phyloP scores from a whole-genome alignment of 2,888 invertebrate species.

The Tenthredo amoena region DNA sequence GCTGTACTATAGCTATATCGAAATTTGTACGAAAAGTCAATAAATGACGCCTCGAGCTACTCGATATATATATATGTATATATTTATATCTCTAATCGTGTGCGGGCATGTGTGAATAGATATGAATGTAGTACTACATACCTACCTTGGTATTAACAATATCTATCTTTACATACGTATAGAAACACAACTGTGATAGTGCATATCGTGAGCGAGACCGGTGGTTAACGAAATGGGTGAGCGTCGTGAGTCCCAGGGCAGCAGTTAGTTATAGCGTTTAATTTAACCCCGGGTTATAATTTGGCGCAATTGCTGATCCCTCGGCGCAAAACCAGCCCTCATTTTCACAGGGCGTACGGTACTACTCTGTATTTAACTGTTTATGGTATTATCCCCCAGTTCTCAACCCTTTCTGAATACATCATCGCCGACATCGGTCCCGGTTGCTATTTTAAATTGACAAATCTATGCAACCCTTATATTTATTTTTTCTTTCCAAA shows the following conservation, averaged over 20 bases:
- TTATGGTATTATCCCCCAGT: not conserved
- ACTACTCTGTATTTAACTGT: slow-evolving; percentile 37
- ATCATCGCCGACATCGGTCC: not conserved
- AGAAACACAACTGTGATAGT: not conserved
- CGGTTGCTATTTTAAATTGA: not conserved
- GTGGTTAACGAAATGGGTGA: slow-evolving; percentile 28
- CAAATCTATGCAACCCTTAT: not conserved
- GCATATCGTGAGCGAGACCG: slow-evolving; percentile 15
- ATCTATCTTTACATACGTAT: slow-evolving; percentile 9
- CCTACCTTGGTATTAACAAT: not conserved
- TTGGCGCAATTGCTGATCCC: slow-evolving; percentile 66
- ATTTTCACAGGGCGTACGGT: not conserved
- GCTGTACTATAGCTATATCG: not conserved
- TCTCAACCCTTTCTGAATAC: not conserved
- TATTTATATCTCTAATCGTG: slow-evolving; percentile 60
- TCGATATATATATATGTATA: not conserved
- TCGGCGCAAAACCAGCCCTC: slow-evolving; percentile 62
- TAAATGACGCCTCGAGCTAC: slow-evolving; percentile 11
- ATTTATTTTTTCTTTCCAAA: not conserved
- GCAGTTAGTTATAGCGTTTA: slow-evolving; percentile 50
- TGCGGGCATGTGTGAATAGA: slow-evolving; percentile 59
- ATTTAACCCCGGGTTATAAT: slow-evolving; percentile 56
- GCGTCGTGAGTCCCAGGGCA: slow-evolving; percentile 35
- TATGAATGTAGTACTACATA: not conserved
- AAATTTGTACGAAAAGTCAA: slow-evolving; percentile 8